These are phyloP conservation scores for Chaetodon trifasciatus DNA, from an alignment of 2,797 vertebrate genomes.

Conservation along the genomic window DNA sequence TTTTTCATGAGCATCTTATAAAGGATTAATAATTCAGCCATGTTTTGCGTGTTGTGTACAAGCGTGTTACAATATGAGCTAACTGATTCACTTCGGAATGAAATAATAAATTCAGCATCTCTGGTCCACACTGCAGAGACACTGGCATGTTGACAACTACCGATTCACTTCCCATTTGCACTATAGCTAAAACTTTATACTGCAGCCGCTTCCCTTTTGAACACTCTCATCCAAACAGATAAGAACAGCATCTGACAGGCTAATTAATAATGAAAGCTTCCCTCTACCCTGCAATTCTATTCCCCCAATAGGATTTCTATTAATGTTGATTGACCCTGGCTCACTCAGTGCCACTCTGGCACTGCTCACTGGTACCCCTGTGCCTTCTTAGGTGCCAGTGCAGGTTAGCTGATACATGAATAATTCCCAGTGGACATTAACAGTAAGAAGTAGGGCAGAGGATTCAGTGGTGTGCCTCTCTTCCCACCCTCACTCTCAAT, in stretches of 20 bases:
- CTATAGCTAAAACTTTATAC: slow-evolving; percentile 36
- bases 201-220: slow-evolving; percentile 63
- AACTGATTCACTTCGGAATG: slow-evolving; percentile 38
- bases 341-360: slow-evolving; percentile 69
- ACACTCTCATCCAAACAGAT: slow-evolving; percentile 63
- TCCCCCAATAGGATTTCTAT: slow-evolving; percentile 75
- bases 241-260: slow-evolving; percentile 73
- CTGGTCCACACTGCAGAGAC: slow-evolving; percentile 20
- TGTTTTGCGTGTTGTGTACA: slow-evolving; percentile 27
- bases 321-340: slow-evolving; percentile 79
- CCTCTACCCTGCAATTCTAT: slow-evolving; percentile 66
- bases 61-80: slow-evolving; percentile 10
- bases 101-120: slow-evolving; percentile 22
- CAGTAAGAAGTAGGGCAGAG: slow-evolving; percentile 83
- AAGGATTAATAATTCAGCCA: slow-evolving; percentile 45
- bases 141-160: slow-evolving; percentile 28
- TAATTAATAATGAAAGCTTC: slow-evolving; percentile 80
- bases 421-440: slow-evolving; percentile 80
- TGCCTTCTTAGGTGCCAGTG: slow-evolving; percentile 74
- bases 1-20: slow-evolving; percentile 26
- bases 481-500: slow-evolving; percentile 72
- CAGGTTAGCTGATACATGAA: slow-evolving; percentile 80
- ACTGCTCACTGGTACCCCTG: slow-evolving; percentile 62
- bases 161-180: slow-evolving; percentile 49
- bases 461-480: slow-evolving; percentile 68